Evolutionary conservation across 1,140 invertebrate species (phyloP).

Genomic region (Zaprionus lachaisei): DNA sequence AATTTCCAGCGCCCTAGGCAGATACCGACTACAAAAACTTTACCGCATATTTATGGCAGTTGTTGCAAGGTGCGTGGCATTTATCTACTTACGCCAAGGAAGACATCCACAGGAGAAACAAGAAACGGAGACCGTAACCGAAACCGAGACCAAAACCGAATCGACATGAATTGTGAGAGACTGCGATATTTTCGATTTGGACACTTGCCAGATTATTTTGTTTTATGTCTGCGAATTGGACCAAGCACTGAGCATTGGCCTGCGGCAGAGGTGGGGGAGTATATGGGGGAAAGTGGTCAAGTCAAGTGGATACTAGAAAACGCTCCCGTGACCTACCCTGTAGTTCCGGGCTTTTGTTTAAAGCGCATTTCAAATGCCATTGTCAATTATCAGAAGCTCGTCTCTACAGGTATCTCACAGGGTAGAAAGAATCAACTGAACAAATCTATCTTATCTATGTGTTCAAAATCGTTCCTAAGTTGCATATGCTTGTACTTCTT

Average conservation of each 20-base stretch:
- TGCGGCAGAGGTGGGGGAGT: background rate
- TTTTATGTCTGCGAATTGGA: conserved; percentile 29
- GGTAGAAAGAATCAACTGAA: conserved; percentile 84
- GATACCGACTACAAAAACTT: conserved; percentile 61
- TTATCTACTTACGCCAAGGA: conserved; percentile 34
- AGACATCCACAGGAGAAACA: background rate
- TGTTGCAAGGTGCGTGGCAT: conserved; percentile 51
- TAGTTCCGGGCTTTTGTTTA: conserved; percentile 99
- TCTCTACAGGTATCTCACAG: conserved; percentile 99
- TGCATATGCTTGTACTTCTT: no score
- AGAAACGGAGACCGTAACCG: conserved; percentile 10
- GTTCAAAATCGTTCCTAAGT: no score
- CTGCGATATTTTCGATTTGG: conserved; percentile 25
- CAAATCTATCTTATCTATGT: background rate
- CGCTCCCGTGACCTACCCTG: conserved; percentile 99
- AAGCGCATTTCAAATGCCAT: conserved; percentile 86
- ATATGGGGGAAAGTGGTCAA: background rate
- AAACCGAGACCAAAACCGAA: background rate
- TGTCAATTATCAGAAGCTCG: conserved; percentile 96
- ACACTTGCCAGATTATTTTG: conserved; percentile 47
- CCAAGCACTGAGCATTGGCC: background rate
- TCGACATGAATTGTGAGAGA: conserved; percentile 16
- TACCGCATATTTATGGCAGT: conserved; percentile 72
- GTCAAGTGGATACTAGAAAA: conserved; percentile 67
- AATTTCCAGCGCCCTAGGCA: conserved; percentile 64